Evolutionary conservation across 2,888 invertebrate genomes (phyloP).

Genomic region (Panzeria rudis): DNA sequence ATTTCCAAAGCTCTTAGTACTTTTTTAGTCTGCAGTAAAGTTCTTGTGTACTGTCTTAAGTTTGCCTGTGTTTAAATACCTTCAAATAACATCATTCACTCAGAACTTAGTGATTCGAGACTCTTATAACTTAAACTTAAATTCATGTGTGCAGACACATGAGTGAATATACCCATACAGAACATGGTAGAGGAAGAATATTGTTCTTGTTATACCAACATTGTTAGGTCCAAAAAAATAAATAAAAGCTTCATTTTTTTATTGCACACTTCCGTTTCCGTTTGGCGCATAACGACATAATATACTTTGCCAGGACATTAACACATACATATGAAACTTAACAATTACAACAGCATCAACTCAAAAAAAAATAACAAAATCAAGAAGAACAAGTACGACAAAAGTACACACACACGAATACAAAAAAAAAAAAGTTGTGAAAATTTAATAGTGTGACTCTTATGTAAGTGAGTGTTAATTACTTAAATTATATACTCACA

Average conservation of each 20-base stretch:
- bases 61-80: background rate
- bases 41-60: background rate
- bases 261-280: slow-evolving; percentile 71
- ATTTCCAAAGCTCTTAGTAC: background rate
- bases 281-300: slow-evolving; percentile 68
- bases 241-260: slow-evolving; percentile 50
- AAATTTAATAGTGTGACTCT: slow-evolving; percentile 63
- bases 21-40: background rate
- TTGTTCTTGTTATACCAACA: slow-evolving; percentile 34
- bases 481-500: slow-evolving; percentile 59
- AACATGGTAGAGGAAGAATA: background rate
- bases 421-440: slow-evolving; percentile 8
- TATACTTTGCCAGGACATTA: slow-evolving; percentile 45
- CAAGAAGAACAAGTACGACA: background rate
- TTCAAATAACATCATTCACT: slow-evolving; percentile 39
- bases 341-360: slow-evolving; percentile 57
- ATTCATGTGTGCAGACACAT: background rate
- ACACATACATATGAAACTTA: slow-evolving; percentile 27
- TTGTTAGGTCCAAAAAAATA: slow-evolving; percentile 50
- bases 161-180: background rate
- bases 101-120: slow-evolving; percentile 21
- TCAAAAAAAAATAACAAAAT: background rate
- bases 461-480: slow-evolving; percentile 69
- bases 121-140: slow-evolving; percentile 1
- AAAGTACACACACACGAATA: slow-evolving; percentile 11